phyloP scores from a whole-genome alignment of 92 coral and sea anemone genomes.

The Phenganax stokvisi region DNA sequence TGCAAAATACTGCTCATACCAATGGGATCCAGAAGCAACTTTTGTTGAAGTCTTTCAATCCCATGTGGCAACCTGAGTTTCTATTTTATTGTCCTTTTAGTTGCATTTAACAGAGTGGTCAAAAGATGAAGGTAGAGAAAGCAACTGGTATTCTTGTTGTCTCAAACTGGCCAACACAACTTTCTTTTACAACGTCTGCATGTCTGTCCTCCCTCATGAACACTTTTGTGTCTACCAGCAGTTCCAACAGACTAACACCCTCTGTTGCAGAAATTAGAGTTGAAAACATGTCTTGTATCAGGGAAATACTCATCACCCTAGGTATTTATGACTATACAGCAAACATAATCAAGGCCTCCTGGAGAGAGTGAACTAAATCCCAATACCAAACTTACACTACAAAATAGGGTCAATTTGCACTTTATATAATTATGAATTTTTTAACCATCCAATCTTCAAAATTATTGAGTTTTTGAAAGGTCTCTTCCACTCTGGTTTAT shows the following conservation, averaged over 20 bases:
- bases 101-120: slow-evolving; percentile 7
- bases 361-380: slow-evolving; percentile 11
- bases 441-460: neutral
- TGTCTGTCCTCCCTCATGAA: neutral
- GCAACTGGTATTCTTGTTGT: slow-evolving; percentile 28
- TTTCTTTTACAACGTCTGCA: neutral
- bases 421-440: neutral
- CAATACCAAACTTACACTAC: slow-evolving; percentile 10
- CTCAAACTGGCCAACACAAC: slow-evolving; percentile 4
- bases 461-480: slow-evolving; percentile 3
- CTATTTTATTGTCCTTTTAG: slow-evolving; percentile 40
- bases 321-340: neutral
- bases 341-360: slow-evolving; percentile 13
- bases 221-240: slow-evolving; percentile 7
- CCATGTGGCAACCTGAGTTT: slow-evolving; percentile 42
- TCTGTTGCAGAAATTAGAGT: neutral
- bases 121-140: slow-evolving; percentile 14
- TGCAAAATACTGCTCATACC: slow-evolving; percentile 40
- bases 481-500: slow-evolving; percentile 6
- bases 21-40: slow-evolving; percentile 50
- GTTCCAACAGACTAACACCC: slow-evolving; percentile 2
- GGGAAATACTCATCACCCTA: slow-evolving; percentile 8
- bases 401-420: slow-evolving; percentile 3
- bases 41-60: slow-evolving; percentile 46
- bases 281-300: slow-evolving; percentile 21